A percentile compares a stretch with the other conserved stretches of the same genome.
These are phyloP conservation scores for Melieria omissa DNA, from an alignment of 2,888 invertebrate genomes.

Conservation along the genomic window DNA sequence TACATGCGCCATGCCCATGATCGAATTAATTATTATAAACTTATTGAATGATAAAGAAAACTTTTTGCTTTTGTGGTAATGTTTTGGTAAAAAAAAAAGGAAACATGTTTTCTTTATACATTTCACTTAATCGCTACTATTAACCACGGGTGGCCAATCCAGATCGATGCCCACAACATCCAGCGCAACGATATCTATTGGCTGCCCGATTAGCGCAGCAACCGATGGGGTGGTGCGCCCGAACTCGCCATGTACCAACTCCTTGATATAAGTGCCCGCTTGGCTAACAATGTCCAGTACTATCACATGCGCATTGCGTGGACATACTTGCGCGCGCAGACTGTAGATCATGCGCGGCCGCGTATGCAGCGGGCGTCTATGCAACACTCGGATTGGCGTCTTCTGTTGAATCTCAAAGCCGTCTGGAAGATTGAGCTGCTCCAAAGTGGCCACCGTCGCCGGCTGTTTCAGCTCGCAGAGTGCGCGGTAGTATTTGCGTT, in stretches of 20 bases:
- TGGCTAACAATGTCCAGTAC: conserved; percentile 79
- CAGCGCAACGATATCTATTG: conserved; percentile 89
- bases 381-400: conserved; percentile 91
- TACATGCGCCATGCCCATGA: background rate
- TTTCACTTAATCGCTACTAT: conserved; percentile 44
- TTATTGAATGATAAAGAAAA: conserved; percentile 43
- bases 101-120: conserved; percentile 18
- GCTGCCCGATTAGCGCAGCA: conserved; percentile 73
- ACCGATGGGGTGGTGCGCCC: conserved; percentile 86
- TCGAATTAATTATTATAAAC: conserved; percentile 73
- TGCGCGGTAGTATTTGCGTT: conserved; percentile 88
- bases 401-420: conserved; percentile 77
- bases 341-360: conserved; percentile 76
- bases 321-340: conserved; percentile 71
- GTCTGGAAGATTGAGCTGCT: conserved; percentile 64
- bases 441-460: conserved; percentile 70
- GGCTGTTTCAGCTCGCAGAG: conserved; percentile 72
- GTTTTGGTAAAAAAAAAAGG: conserved; percentile 27
- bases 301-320: conserved; percentile 68
- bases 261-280: conserved; percentile 97
- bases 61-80: conserved; percentile 9
- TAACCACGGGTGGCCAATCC: conserved; percentile 74
- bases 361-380: conserved; percentile 80
- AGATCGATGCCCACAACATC: conserved; percentile 86
- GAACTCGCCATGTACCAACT: conserved; percentile 97